These are phyloP conservation scores for Ceriagrion tenellum DNA, from an alignment of 2,888 invertebrate species.

Conservation along the genomic window DNA sequence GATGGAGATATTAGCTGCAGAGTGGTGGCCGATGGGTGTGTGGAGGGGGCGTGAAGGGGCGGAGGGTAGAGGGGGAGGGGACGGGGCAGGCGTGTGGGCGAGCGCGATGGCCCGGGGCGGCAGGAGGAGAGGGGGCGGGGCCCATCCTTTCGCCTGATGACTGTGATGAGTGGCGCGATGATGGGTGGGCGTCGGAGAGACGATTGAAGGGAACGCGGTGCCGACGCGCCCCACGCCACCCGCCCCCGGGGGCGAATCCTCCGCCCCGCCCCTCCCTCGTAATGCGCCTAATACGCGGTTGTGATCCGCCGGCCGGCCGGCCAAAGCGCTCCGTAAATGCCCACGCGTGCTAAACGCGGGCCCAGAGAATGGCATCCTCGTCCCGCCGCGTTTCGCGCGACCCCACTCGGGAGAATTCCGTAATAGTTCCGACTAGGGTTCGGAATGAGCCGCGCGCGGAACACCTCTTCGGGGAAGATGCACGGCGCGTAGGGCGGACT, in stretches of 20 bases:
- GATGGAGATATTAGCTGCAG: slow-evolving; percentile 58
- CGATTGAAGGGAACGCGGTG: slow-evolving; percentile 38
- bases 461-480: background rate
- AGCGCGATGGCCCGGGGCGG: background rate
- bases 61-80: background rate
- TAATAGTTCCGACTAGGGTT: slow-evolving; percentile 20
- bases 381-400: background rate
- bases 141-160: slow-evolving; percentile 37
- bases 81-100: background rate
- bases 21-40: background rate
- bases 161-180: slow-evolving; percentile 59
- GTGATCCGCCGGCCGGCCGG: background rate
- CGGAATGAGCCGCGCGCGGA: background rate
- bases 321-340: slow-evolving; percentile 24
- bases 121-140: background rate
- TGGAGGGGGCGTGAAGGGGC: background rate
- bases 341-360: slow-evolving; percentile 62
- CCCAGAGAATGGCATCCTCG: slow-evolving; percentile 35
- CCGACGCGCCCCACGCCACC: slow-evolving; percentile 35
- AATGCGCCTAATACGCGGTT: slow-evolving; percentile 52
- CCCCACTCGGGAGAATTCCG: slow-evolving; percentile 6
- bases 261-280: background rate
- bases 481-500: background rate
- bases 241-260: background rate
- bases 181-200: slow-evolving; percentile 12